These are phyloP conservation scores for Callosobruchus maculatus DNA, from an alignment of 2,888 invertebrate species.

Conservation along the genomic window DNA sequence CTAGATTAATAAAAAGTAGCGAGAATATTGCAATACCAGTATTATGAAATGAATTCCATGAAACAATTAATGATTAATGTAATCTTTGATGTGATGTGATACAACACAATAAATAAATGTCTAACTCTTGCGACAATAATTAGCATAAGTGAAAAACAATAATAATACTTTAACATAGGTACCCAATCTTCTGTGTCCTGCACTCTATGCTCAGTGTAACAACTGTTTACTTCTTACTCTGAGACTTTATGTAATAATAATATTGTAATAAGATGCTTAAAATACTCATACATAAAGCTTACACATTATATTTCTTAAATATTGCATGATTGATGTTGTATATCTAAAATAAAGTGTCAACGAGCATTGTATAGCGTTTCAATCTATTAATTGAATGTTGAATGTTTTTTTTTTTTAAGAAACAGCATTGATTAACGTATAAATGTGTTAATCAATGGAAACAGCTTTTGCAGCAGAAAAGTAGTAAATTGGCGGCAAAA, in stretches of 20 bases:
- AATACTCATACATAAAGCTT: neutral
- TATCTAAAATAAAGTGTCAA: neutral
- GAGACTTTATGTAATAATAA: too few species aligned
- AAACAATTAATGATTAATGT: neutral
- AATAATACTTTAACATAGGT: neutral
- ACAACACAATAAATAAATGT: slow-evolving; percentile 8
- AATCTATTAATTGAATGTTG: too few species aligned
- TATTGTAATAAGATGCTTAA: neutral
- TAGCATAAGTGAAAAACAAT: too few species aligned
- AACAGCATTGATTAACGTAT: too few species aligned
- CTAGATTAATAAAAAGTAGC: too few species aligned
- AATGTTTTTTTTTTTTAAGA: too few species aligned
- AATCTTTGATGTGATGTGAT: neutral
- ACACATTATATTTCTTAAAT: neutral
- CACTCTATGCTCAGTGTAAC: too few species aligned
- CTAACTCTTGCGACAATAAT: neutral
- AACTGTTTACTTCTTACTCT: too few species aligned
- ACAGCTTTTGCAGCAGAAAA: too few species aligned
- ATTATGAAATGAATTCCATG: neutral
- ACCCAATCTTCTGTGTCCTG: neutral
- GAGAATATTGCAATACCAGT: neutral
- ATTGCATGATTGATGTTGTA: neutral
- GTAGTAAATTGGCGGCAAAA: too few species aligned
- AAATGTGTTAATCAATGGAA: too few species aligned
- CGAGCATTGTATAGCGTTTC: neutral